Evolutionary conservation across 30 jellyfish, hydroid and myxozoan genomes (phyloP).

Genomic region (Aurelia coerulea): DNA sequence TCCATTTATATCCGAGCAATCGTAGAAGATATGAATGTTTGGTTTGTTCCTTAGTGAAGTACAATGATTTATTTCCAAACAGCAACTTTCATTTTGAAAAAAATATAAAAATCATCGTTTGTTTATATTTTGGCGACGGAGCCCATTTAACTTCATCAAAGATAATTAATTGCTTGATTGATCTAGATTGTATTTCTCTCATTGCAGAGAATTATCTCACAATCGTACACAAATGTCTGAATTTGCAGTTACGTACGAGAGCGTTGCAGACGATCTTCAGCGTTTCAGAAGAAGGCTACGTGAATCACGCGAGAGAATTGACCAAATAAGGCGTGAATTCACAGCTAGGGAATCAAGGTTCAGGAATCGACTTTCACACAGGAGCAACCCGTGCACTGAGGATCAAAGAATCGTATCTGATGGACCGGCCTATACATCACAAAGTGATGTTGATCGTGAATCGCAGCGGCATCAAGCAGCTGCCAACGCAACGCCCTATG

Average conservation of each 20-base stretch:
- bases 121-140: too few species aligned
- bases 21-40: too few species aligned
- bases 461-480: not conserved
- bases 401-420: conserved; percentile 52
- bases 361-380: conserved; percentile 38
- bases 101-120: too few species aligned
- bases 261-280: conserved; percentile 61
- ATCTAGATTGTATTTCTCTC: too few species aligned
- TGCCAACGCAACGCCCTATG: conserved; percentile 10
- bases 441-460: conserved; percentile 28
- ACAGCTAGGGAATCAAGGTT: conserved; percentile 37
- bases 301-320: conserved; percentile 69
- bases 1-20: too few species aligned
- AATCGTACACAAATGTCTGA: not conserved
- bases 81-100: too few species aligned
- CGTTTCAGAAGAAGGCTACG: conserved; percentile 71
- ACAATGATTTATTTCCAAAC: too few species aligned
- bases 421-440: conserved; percentile 55
- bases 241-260: conserved; percentile 19
- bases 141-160: too few species aligned
- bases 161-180: too few species aligned
- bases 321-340: conserved; percentile 42
- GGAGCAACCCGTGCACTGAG: conserved; percentile 13
- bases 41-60: too few species aligned
- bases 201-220: too few species aligned